Evolutionary conservation across 2,888 invertebrate genomes (phyloP), one percentile per base, ranked within the genome.

Genomic region (Steinernema hermaphroditum): DNA sequence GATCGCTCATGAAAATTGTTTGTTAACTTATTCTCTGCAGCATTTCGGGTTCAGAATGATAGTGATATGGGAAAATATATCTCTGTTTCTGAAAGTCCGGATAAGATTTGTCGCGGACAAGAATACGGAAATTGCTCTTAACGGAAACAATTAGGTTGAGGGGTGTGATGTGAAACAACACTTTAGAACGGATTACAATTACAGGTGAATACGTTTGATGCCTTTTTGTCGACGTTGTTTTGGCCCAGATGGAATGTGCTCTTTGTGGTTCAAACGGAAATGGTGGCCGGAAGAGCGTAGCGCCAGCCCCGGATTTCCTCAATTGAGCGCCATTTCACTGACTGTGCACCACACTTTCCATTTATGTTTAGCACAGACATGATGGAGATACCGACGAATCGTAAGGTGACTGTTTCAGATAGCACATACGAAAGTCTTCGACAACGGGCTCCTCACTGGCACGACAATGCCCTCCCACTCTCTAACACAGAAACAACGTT

Each of bases 281-380:
- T 32, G 32, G 62, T 27, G 32, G 29, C 62, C 62, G 62, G 62
- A 62, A 62, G 62, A 62, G 27, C 62, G 32, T 1, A 62, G 32
- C 29, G 62, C 27, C 62, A 32, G 62, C 62, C 62, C 62, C 62
- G 62, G 62, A 62, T 62, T 62, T 62, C 62, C 62, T 62, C 62
- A 62, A 62, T 62, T 62, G 62, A 29, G 62, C 27, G 62, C 62
- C 62, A 62, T 62, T 62, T 62, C 19, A 32, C 62, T 62, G 62
- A 29, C 16, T 16, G 16, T 46, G n/a, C n/a, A 16, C 46, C 6
- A 19, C 16, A 46, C 6, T 46, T 46, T 46, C 46, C 6, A 46
- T 46, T 19, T 16, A 46, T n/a, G n/a, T 12, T 37, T 4, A 8
- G 37, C 37, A 37, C 6, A 12, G 37, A 12, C 37, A 37, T 37